Conservation (phyloP, 64 coral and sea anemone genomes). For the Montipora capricornis region DNA sequence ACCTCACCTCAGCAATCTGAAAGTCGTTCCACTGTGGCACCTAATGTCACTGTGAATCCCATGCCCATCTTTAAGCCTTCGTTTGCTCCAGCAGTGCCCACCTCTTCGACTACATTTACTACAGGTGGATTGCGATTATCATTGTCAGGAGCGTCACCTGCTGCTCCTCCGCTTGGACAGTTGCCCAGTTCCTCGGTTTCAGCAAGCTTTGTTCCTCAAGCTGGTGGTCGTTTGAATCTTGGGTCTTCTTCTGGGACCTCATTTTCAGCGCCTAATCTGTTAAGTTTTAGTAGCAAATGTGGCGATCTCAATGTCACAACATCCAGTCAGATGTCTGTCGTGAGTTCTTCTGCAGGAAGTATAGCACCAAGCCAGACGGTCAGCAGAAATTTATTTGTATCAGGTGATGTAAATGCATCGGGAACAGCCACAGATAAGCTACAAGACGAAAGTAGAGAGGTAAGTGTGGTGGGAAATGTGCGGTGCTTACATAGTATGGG, state of each 20-base stretch:
- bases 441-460: not conserved
- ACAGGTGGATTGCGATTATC: constrained; percentile 4
- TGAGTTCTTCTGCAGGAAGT: not conserved
- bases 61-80: constrained; percentile 9
- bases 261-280: not conserved
- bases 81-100: constrained; percentile 9
- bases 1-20: not conserved
- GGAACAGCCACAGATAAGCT: not conserved
- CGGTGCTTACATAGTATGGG: too few relatives aligned
- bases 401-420: not conserved
- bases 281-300: not conserved
- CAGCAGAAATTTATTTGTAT: constrained; percentile 50
- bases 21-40: constrained; percentile 1
- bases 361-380: constrained; percentile 32
- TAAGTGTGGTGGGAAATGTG: not conserved
- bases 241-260: not conserved
- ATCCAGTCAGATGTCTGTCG: not conserved
- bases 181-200: not conserved
- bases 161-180: not conserved
- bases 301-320: not conserved
- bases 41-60: constrained; percentile 72
- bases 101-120: not conserved
- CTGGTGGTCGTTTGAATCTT: not conserved
- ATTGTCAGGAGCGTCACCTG: not conserved
- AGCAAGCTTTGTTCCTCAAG: constrained; percentile 4